These are phyloP conservation scores for Bucco capensis DNA, from an alignment of 2,113 vertebrate species.

Conservation along the genomic window DNA sequence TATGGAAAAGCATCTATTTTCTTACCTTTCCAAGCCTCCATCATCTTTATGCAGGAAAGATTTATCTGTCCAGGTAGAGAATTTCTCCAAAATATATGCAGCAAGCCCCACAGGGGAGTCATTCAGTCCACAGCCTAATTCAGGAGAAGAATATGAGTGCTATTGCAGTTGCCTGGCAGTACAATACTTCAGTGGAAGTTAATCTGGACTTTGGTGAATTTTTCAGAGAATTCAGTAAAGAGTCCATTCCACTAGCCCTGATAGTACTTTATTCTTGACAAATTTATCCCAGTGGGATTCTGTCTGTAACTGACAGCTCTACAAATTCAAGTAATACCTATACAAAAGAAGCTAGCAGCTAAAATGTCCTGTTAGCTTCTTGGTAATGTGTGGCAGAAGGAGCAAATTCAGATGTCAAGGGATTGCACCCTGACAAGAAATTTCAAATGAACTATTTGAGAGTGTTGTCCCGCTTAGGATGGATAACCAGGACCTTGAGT, in stretches of 20 bases:
- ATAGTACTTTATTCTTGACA: background rate
- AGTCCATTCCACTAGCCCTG: background rate
- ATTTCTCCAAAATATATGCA: constrained; percentile 88
- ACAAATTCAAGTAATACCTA: background rate
- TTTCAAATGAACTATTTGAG: background rate
- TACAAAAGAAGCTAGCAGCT: background rate
- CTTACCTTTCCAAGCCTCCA: constrained; percentile 84
- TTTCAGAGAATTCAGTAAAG: background rate
- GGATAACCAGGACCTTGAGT: background rate
- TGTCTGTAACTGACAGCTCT: background rate
- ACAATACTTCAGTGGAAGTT: background rate
- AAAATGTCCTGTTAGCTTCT: background rate
- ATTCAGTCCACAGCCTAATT: constrained; percentile 82
- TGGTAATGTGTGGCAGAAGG: background rate
- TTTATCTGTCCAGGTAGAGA: constrained; percentile 82
- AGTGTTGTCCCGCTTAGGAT: background rate
- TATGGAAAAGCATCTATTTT: background rate
- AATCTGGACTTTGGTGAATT: background rate
- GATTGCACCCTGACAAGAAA: background rate
- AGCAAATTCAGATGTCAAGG: background rate
- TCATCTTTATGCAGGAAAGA: constrained; percentile 72
- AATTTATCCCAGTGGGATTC: background rate
- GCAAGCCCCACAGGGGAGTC: constrained; percentile 85
- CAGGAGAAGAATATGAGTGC: background rate
- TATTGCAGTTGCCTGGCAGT: background rate